Percentiles rank a stretch among this genome's conserved stretches.
Conservation (phyloP, 1,140 invertebrate genomes). For the Polyergus mexicanus region DNA sequence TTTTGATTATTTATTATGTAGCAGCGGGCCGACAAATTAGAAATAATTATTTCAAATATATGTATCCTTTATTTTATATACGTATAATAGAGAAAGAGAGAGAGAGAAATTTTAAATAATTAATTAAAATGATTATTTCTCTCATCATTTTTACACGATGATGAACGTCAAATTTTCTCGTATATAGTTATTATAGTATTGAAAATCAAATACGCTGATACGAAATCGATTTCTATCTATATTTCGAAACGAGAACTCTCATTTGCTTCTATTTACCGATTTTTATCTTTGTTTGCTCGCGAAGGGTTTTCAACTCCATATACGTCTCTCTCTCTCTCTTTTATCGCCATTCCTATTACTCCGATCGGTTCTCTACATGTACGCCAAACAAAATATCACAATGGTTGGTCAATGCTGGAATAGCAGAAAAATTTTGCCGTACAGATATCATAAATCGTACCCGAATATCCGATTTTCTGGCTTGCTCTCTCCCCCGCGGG, state of each 20-base stretch:
- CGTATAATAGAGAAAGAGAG: background rate
- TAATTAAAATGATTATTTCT: background rate
- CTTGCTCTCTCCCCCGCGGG: conserved; percentile 1
- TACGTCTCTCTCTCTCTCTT: background rate
- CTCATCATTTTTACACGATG: background rate
- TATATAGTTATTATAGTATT: background rate
- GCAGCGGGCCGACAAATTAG: background rate
- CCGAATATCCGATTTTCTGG: conserved; percentile 14
- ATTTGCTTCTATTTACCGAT: background rate
- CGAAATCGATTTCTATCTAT: background rate
- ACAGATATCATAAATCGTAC: conserved; percentile 44
- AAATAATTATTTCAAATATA: too few species aligned
- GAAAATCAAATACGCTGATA: background rate
- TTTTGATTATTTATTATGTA: conserved; percentile 29
- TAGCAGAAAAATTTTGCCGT: background rate
- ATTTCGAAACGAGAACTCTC: background rate
- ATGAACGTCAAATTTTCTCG: background rate
- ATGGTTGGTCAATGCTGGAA: background rate
- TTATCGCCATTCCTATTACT: background rate
- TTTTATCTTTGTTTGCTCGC: background rate
- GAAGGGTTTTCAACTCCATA: too few species aligned
- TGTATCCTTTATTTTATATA: background rate
- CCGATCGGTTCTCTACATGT: background rate
- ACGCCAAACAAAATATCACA: conserved; percentile 13
- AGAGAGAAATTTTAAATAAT: too few species aligned